These are phyloP conservation scores for Luehdorfia chinensis DNA, from an alignment of 1,140 invertebrate species.

Conservation along the genomic window DNA sequence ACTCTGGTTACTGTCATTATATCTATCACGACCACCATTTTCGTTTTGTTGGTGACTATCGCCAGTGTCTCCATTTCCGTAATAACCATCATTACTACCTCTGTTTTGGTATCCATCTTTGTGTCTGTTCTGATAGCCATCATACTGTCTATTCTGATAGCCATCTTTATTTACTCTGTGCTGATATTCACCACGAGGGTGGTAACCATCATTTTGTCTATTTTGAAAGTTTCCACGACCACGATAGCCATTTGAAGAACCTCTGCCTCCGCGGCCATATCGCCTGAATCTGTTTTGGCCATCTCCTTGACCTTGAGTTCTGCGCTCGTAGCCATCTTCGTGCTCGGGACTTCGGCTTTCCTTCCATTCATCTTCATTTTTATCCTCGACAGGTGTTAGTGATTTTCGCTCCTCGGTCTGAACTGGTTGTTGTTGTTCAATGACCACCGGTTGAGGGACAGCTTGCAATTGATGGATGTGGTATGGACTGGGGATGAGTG, in stretches of 20 bases:
- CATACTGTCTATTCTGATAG: conserved; percentile 57
- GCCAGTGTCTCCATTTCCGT: conserved; percentile 61
- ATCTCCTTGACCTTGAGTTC: conserved; percentile 61
- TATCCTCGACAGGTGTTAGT: conserved; percentile 36
- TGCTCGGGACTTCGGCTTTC: conserved; percentile 55
- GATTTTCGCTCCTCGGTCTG: conserved; percentile 33
- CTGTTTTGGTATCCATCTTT: conserved; percentile 56
- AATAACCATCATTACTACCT: conserved; percentile 55
- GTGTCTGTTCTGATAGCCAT: conserved; percentile 53
- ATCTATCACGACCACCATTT: conserved; percentile 51
- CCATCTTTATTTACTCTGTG: conserved; percentile 49
- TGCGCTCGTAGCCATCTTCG: conserved; percentile 47
- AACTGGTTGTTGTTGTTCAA: conserved; percentile 13
- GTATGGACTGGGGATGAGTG: conserved; percentile 20
- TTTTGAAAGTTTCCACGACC: conserved; percentile 54
- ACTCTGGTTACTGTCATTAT: conserved; percentile 47
- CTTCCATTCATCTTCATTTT: conserved; percentile 45
- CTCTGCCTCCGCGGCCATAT: conserved; percentile 43
- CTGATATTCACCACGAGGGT: conserved; percentile 44
- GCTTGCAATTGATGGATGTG: conserved; percentile 25
- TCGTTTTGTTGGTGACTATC: conserved; percentile 48
- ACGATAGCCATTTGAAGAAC: conserved; percentile 57
- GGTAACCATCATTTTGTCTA: conserved; percentile 29
- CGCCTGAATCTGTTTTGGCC: conserved; percentile 55
- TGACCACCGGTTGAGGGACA: conserved; percentile 19